Evolutionary conservation across 2,797 vertebrate genomes (phyloP).

Genomic region (Lithobates pipiens): DNA sequence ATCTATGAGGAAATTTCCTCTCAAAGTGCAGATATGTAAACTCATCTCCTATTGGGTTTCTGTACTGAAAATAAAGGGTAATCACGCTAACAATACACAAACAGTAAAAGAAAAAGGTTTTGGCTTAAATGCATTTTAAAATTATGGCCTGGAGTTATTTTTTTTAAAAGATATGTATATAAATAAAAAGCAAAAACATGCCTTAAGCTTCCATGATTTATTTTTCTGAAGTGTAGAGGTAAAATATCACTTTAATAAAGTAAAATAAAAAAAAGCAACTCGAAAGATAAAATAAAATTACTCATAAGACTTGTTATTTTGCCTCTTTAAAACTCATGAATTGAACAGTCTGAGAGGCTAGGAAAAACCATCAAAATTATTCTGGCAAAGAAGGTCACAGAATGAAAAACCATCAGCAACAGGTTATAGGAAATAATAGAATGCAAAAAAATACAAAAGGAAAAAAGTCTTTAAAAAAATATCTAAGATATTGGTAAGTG

Average conservation of each 20-base stretch:
- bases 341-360: neutral
- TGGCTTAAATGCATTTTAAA: no score
- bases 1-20: no score
- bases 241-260: neutral
- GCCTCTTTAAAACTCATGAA: neutral
- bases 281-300: neutral
- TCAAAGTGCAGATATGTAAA: no score
- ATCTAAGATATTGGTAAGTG: neutral
- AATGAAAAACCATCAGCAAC: neutral
- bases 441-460: neutral
- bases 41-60: no score
- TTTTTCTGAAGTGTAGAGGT: neutral
- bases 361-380: neutral
- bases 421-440: neutral
- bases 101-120: no score
- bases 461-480: neutral
- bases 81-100: no score
- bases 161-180: neutral
- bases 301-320: neutral
- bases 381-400: neutral
- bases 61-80: no score
- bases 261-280: neutral
- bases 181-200: neutral
- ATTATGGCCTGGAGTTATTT: no score
- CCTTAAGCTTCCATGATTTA: neutral